These are phyloP conservation scores for Busseola fusca DNA, from an alignment of 2,888 invertebrate genomes.

Conservation along the genomic window DNA sequence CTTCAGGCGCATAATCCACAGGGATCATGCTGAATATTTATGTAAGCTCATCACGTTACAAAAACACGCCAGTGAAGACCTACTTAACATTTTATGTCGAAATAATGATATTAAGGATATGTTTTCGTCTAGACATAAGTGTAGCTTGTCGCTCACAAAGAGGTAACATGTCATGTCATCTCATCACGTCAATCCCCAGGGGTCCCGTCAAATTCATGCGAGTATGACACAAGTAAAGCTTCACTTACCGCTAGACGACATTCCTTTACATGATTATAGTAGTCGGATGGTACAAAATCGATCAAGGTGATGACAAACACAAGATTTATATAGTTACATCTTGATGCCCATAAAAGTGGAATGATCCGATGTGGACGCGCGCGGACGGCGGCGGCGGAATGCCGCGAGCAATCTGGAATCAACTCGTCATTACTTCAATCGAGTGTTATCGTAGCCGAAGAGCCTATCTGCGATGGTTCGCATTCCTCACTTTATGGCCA, in stretches of 20 bases:
- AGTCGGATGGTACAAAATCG: conserved; percentile 53
- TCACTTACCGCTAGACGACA: conserved; percentile 57
- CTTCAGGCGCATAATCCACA: conserved; percentile 19
- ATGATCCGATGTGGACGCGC: conserved; percentile 49
- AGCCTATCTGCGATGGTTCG: conserved; percentile 55
- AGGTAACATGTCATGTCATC: too few relatives aligned
- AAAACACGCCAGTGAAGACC: background rate
- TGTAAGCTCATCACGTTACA: conserved; percentile 5
- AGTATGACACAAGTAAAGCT: conserved; percentile 36
- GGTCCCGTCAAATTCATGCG: conserved; percentile 24
- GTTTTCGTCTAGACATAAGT: background rate
- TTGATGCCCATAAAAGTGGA: conserved; percentile 68
- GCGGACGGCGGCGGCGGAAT: conserved; percentile 52
- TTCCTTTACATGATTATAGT: conserved; percentile 57
- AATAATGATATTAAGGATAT: background rate
- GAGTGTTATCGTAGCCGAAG: conserved; percentile 56
- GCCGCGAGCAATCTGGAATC: conserved; percentile 60
- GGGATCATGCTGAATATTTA: conserved; percentile 6
- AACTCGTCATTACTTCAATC: conserved; percentile 63
- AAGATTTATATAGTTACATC: conserved; percentile 52
- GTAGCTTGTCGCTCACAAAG: background rate
- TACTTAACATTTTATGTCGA: conserved; percentile 10
- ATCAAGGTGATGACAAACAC: conserved; percentile 60
- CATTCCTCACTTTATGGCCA: conserved; percentile 62
- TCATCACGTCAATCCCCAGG: background rate